Evolutionary conservation across 2,888 invertebrate genomes (phyloP).

Genomic region (Nasonovia ribisnigri): DNA sequence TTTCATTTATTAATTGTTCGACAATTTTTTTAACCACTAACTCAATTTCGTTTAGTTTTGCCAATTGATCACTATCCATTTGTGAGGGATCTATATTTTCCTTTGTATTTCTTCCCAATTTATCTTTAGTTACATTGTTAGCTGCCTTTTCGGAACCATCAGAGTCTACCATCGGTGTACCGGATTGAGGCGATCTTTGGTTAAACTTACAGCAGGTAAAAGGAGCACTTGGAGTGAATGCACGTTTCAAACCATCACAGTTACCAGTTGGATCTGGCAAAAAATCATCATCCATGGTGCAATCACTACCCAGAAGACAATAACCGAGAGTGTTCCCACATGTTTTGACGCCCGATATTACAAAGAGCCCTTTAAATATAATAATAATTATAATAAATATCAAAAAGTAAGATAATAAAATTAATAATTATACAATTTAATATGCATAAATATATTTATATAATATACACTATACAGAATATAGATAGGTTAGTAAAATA

Average conservation of each 20-base stretch:
- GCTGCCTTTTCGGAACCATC: not conserved
- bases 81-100: slow-evolving; percentile 17
- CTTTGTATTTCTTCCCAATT: not conserved
- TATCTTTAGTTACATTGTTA: not conserved
- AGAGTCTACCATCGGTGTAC: not conserved
- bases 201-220: slow-evolving; percentile 70
- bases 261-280: slow-evolving; percentile 69
- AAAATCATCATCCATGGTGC: slow-evolving; percentile 71
- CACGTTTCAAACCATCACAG: slow-evolving; percentile 70
- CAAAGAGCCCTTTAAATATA: slow-evolving; percentile 70
- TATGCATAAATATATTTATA: not conserved
- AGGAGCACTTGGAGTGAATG: slow-evolving; percentile 70
- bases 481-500: not conserved
- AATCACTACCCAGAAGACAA: slow-evolving; percentile 71
- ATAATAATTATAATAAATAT: not conserved
- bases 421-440: not conserved
- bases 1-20: slow-evolving; percentile 53
- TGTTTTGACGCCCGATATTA: slow-evolving; percentile 71
- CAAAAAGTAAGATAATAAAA: not conserved
- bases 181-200: not conserved
- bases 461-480: not conserved
- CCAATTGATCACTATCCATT: slow-evolving; percentile 33
- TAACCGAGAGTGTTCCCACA: slow-evolving; percentile 71
- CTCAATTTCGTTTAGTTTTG: slow-evolving; percentile 48
- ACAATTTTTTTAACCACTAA: slow-evolving; percentile 51